A percentile compares a stretch with the other conserved stretches of the same genome.
These are phyloP conservation scores for Gambusia affinis DNA, from an alignment of 2,113 vertebrate genomes.

Conservation along the genomic window DNA sequence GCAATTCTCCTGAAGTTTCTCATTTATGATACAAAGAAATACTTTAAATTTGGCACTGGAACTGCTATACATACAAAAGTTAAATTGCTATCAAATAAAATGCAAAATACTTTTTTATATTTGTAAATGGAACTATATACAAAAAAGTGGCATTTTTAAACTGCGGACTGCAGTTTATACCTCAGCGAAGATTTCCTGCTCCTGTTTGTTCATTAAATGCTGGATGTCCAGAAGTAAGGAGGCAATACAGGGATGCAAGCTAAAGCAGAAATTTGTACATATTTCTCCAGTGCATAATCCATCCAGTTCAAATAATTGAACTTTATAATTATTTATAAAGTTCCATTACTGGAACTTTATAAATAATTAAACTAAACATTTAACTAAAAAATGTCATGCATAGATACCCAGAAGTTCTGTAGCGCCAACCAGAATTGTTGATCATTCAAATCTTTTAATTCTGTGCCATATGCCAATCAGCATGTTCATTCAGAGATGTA, in stretches of 20 bases:
- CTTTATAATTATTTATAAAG: too few species aligned
- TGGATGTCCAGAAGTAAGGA: slow-evolving; percentile 26
- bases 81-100: slow-evolving; percentile 54
- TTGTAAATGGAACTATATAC: slow-evolving; percentile 65
- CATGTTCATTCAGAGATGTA: slow-evolving; percentile 31
- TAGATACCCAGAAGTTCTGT: slow-evolving; percentile 37
- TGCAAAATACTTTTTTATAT: slow-evolving; percentile 54
- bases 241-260: slow-evolving; percentile 18
- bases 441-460: slow-evolving; percentile 49
- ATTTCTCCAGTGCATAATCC: slow-evolving; percentile 50
- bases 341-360: too few species aligned
- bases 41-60: slow-evolving; percentile 34
- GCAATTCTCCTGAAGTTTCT: neutral
- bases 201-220: neutral
- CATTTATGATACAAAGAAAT: neutral
- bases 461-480: slow-evolving; percentile 37
- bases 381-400: slow-evolving; percentile 36
- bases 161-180: slow-evolving; percentile 10
- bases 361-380: too few species aligned
- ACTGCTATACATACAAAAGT: slow-evolving; percentile 51
- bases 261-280: slow-evolving; percentile 38
- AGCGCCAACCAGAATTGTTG: slow-evolving; percentile 46
- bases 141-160: slow-evolving; percentile 37
- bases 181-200: slow-evolving; percentile 15
- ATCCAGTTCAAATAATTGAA: slow-evolving; percentile 15